These are phyloP conservation scores for Eidolon helvum DNA, from an alignment of 2,113 vertebrate genomes.

Conservation along the genomic window DNA sequence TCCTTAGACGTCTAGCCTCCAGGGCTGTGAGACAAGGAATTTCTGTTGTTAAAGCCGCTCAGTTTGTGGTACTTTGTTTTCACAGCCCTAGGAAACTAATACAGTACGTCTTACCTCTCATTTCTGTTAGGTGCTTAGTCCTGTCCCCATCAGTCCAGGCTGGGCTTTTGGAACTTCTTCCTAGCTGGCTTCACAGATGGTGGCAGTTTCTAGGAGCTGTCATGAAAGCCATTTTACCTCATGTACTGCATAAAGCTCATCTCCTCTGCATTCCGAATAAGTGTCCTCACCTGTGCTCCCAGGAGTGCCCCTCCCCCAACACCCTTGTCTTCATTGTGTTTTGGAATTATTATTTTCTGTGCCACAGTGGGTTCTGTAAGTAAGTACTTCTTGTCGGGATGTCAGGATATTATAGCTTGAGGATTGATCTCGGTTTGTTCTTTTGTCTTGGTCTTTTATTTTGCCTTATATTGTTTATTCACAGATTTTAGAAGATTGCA, in stretches of 20 bases:
- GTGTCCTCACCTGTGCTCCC: neutral
- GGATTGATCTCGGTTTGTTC: constrained; percentile 46
- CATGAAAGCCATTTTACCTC: neutral
- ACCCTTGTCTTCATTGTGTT: neutral
- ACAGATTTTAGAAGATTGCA: constrained; percentile 77
- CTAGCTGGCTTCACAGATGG: neutral
- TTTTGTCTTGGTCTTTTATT: constrained; percentile 74
- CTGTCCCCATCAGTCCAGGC: neutral
- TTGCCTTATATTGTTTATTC: constrained; percentile 75
- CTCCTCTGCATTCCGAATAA: neutral
- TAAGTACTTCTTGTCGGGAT: neutral
- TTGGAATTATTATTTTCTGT: neutral
- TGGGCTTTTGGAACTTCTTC: neutral
- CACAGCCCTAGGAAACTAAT: neutral
- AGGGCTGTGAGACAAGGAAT: neutral
- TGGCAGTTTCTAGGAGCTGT: neutral
- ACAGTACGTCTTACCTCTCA: neutral
- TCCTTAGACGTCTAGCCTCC: neutral
- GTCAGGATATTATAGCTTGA: constrained; percentile 19
- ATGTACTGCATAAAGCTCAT: neutral
- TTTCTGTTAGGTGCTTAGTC: neutral
- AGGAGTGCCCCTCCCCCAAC: neutral
- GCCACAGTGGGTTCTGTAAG: neutral
- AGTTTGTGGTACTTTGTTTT: neutral
- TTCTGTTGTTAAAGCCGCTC: neutral